Base-by-base conservation (phyloP, 2,888 invertebrate species). In the Phaedon cochleariae region DNA sequence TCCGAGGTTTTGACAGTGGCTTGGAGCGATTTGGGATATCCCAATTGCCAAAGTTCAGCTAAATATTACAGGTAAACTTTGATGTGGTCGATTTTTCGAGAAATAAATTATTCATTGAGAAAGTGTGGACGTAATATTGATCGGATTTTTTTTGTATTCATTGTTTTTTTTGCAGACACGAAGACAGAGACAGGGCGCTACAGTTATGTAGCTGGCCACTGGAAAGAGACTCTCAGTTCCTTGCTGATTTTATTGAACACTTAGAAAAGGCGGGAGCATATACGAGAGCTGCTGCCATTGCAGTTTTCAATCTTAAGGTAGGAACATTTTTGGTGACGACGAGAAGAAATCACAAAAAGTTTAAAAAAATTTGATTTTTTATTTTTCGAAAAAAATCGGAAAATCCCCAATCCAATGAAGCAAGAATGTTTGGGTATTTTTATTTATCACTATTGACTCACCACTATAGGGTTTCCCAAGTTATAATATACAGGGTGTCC, bases 161-260 rank as follows among this genome's bases (percentile, higher is more conserved):
- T 22, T 12, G 10, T 52, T 12, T 31, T 10, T 10, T 51, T 71
- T 75, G 64, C 76, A 90, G 92, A 76, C 90, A 91, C 72, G 88
- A 88, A 55, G 92, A 92, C 80, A 88, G 96, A 68, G 91, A 91
- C 72, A 89, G 90, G 80, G 94, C 94, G 1, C 85, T 97, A 68
- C 90, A 91, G 80, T 85, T 97, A 68, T 97, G 97, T 85, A 95
- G 95, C 18, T 97, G 97, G 97, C 89, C 90, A 68, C 91, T 91
- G 82, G 93, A 95, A 73, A 90, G 90, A 80, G 92, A 93, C 77
- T 85, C 84, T 0, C 83, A 84, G 60, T 80, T 83, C 2, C 80
- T 89, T 34, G 85, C 85, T 4, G 85, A 86, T 62, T 89, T 89
- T 68, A 81, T 90, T n/a, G 88, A 89, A 57, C 86, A 90, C 74